These are phyloP conservation scores for Amblyjoppa fuscipennis DNA, from an alignment of 2,888 invertebrate genomes.

Conservation along the genomic window DNA sequence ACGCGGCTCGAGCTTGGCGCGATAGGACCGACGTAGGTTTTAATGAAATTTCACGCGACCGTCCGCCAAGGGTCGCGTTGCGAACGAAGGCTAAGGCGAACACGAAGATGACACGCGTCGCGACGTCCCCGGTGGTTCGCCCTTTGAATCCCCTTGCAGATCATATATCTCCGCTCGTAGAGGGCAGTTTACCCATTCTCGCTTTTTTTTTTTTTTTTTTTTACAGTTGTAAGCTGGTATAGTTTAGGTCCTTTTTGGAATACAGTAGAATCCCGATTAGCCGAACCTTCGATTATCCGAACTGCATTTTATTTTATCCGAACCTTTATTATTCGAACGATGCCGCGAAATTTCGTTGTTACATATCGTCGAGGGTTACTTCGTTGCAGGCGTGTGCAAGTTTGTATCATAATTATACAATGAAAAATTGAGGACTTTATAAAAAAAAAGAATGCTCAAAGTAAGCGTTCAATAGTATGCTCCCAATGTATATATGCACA, in stretches of 20 bases:
- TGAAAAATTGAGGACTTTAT: too few species aligned
- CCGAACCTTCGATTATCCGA: too few species aligned
- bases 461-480: too few species aligned
- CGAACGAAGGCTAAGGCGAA: constrained; percentile 4
- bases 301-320: too few species aligned
- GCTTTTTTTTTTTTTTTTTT: background rate
- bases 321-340: too few species aligned
- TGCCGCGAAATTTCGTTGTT: too few species aligned
- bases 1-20: constrained; percentile 69
- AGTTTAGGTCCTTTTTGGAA: background rate
- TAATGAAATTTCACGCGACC: constrained; percentile 76
- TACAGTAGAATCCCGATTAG: too few species aligned
- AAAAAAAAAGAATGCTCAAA: too few species aligned
- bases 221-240: background rate
- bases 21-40: constrained; percentile 75
- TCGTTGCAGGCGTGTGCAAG: too few species aligned
- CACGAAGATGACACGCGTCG: constrained; percentile 11
- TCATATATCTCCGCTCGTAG: background rate
- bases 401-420: too few species aligned
- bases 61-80: constrained; percentile 38
- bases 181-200: background rate
- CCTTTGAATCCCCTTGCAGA: constrained; percentile 15
- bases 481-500: too few species aligned
- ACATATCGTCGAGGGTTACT: too few species aligned
- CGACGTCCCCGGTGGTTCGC: constrained; percentile 17